These are phyloP conservation scores for Bombus breviceps DNA, from an alignment of 1,140 invertebrate species.

Conservation along the genomic window DNA sequence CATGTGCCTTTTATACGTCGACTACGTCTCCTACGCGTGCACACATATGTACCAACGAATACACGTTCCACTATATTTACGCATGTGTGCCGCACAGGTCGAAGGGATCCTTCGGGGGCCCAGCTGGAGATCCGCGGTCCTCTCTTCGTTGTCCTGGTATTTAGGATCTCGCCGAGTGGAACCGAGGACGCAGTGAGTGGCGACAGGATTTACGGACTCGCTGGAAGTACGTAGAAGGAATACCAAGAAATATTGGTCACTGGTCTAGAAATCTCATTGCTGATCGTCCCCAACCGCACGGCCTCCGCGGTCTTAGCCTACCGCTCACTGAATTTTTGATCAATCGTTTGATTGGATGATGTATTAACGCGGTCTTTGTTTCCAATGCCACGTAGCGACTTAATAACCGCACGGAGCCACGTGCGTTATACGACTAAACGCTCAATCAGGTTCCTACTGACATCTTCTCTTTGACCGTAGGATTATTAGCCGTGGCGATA, in stretches of 20 bases:
- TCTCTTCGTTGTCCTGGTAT: slow-evolving; percentile 67
- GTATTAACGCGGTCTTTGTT: slow-evolving; percentile 40
- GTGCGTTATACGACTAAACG: slow-evolving; percentile 36
- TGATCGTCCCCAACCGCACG: neutral
- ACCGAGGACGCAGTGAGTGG: slow-evolving; percentile 59
- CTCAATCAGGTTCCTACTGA: slow-evolving; percentile 29
- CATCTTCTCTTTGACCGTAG: slow-evolving; percentile 42
- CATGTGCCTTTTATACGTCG: slow-evolving; percentile 44
- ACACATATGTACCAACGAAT: neutral
- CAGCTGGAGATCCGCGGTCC: slow-evolving; percentile 72
- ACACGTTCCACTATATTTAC: slow-evolving; percentile 57
- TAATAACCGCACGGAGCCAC: slow-evolving; percentile 24
- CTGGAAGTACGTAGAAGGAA: slow-evolving; percentile 35
- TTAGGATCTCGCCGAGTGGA: slow-evolving; percentile 69
- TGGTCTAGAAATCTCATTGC: slow-evolving; percentile 53
- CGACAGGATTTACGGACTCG: slow-evolving; percentile 71
- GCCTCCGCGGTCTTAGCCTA: too few relatives aligned
- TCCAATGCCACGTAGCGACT: neutral
- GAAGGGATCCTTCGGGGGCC: slow-evolving; percentile 66
- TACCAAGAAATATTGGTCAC: slow-evolving; percentile 52
- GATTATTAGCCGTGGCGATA: slow-evolving; percentile 57
- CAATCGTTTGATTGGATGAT: slow-evolving; percentile 39
- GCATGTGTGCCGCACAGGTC: slow-evolving; percentile 68
- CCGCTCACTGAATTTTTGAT: slow-evolving; percentile 37
- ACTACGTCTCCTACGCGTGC: slow-evolving; percentile 58